A percentile compares a stretch with the other conserved stretches of the same genome.
Conservation (phyloP, 2,888 invertebrate species). For the Acronicta psi region DNA sequence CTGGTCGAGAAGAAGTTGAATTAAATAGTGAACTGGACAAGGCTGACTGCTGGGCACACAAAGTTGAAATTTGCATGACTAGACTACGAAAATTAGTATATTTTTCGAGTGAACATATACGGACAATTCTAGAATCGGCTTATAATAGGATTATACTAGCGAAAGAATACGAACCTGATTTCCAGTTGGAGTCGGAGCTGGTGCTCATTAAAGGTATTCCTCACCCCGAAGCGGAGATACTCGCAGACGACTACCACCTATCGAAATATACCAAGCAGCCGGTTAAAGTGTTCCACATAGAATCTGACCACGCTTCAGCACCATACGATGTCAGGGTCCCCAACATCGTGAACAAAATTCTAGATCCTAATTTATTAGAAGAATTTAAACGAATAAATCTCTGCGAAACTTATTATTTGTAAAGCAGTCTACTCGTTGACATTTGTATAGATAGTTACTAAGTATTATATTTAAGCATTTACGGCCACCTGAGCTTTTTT, state of each 20-base stretch:
- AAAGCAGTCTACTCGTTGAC: too few species aligned
- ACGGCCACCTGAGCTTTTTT: too few species aligned
- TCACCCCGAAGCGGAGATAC: slow-evolving; percentile 16
- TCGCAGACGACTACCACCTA: slow-evolving; percentile 65
- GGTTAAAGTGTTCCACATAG: slow-evolving; percentile 59
- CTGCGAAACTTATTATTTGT: slow-evolving; percentile 37
- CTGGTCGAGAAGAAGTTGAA: slow-evolving; percentile 40
- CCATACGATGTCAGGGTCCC: slow-evolving; percentile 62
- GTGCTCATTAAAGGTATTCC: slow-evolving; percentile 60
- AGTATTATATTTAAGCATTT: too few species aligned
- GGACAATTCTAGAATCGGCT: slow-evolving; percentile 53
- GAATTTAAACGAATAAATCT: slow-evolving; percentile 59
- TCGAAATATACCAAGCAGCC: slow-evolving; percentile 63
- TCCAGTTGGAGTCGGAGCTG: slow-evolving; percentile 63
- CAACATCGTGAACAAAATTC: slow-evolving; percentile 63
- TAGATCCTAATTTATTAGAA: slow-evolving; percentile 56
- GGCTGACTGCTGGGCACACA: slow-evolving; percentile 50
- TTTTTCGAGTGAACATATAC: slow-evolving; percentile 60
- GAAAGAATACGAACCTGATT: slow-evolving; percentile 59
- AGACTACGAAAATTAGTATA: slow-evolving; percentile 41
- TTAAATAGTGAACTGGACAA: slow-evolving; percentile 49
- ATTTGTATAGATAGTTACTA: too few species aligned
- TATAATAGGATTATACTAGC: slow-evolving; percentile 61
- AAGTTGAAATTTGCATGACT: slow-evolving; percentile 52
- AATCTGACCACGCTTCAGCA: slow-evolving; percentile 59